Percentiles rank a stretch among this genome's conserved stretches.
Evolutionary conservation across 2,888 invertebrate species (phyloP).

Genomic region (Portevinia maculata): DNA sequence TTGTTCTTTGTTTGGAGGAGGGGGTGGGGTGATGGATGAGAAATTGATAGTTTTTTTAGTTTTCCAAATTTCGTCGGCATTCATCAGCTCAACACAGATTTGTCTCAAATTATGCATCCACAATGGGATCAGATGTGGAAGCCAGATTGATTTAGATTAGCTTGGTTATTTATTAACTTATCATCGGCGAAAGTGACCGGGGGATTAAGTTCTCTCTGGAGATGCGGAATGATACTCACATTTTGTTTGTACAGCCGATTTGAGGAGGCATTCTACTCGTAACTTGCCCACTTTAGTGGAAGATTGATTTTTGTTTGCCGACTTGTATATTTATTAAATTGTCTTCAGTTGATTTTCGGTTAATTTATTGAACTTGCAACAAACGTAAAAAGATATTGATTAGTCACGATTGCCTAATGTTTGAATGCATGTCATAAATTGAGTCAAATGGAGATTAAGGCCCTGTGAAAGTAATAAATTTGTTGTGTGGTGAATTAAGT

Average conservation of each 20-base stretch:
- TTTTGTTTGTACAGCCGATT: constrained; percentile 24
- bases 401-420: background rate
- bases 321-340: constrained; percentile 41
- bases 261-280: constrained; percentile 14
- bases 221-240: background rate
- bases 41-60: constrained; percentile 35
- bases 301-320: constrained; percentile 40
- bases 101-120: constrained; percentile 53
- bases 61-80: constrained; percentile 40
- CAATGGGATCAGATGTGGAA: constrained; percentile 12
- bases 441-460: background rate
- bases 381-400: constrained; percentile 7
- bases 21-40: too few relatives aligned
- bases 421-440: constrained; percentile 19
- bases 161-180: constrained; percentile 52
- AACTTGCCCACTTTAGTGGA: constrained; percentile 17
- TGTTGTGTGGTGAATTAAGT: too few relatives aligned
- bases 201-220: constrained; percentile 8
- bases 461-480: background rate
- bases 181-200: constrained; percentile 38
- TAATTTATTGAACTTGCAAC: constrained; percentile 27
- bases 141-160: constrained; percentile 43
- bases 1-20: background rate
- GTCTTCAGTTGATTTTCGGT: constrained; percentile 5
- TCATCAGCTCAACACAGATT: constrained; percentile 30